phyloP scores from a whole-genome alignment of 2,797 vertebrate genomes.

The Psittacula echo region DNA sequence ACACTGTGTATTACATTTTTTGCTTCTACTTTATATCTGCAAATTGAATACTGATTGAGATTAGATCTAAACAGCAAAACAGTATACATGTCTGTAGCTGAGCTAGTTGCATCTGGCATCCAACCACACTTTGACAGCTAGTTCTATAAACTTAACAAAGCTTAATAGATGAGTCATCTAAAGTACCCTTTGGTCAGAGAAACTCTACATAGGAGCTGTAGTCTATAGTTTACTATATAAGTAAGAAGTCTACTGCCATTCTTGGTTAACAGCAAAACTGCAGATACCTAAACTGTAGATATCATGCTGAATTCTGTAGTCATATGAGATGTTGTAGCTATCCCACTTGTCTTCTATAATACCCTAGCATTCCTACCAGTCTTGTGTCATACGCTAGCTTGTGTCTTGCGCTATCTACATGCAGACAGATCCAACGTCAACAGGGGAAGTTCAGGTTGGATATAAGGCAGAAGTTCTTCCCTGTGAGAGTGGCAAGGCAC shows the following conservation, averaged over 20 bases:
- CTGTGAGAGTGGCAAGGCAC: not conserved
- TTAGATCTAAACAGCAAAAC: not conserved
- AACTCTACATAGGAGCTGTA: not conserved
- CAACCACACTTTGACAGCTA: not conserved
- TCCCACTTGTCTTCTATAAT: not conserved
- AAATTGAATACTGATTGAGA: not conserved
- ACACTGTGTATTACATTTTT: not conserved
- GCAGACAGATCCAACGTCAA: not conserved
- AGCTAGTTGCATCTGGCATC: not conserved
- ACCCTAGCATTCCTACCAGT: not conserved
- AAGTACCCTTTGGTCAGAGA: not conserved
- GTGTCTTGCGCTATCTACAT: accelerated
- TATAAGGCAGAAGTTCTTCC: not conserved
- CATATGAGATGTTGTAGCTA: not conserved
- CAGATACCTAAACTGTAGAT: not conserved
- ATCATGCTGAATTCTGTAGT: not conserved
- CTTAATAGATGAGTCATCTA: not conserved
- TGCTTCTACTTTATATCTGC: not conserved
- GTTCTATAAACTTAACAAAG: not conserved
- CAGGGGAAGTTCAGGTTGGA: not conserved
- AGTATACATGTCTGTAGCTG: not conserved
- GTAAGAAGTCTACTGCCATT: not conserved
- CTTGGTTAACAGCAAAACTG: not conserved
- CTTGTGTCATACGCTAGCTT: not conserved
- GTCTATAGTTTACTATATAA: not conserved